phyloP scores from a whole-genome alignment of 2,113 vertebrate species.

The Tachysurus vachellii region DNA sequence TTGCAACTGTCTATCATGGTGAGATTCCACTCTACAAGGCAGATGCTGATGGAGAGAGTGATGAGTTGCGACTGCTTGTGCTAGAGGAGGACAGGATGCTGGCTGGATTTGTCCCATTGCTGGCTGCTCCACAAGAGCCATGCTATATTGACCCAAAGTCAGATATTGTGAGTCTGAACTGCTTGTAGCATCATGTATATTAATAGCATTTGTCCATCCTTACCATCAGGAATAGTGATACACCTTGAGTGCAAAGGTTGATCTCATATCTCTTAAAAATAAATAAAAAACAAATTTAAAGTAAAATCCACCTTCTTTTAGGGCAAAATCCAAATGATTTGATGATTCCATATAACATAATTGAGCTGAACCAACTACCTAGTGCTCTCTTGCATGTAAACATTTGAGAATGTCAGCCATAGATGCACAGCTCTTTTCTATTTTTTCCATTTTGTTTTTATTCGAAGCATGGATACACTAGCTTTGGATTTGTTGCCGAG shows the following conservation, averaged over 20 bases:
- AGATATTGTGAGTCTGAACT: conserved; percentile 79
- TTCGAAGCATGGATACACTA: not conserved
- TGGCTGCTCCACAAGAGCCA: conserved; percentile 94
- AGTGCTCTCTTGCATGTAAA: not conserved
- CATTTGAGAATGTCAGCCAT: not conserved
- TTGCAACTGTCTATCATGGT: conserved; percentile 90
- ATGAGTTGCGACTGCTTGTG: conserved; percentile 89
- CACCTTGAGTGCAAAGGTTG: too few species aligned
- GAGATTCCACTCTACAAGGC: conserved; percentile 93
- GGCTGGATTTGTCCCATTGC: conserved; percentile 93
- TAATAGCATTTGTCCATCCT: not conserved
- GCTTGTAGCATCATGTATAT: not conserved
- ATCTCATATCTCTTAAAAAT: too few species aligned
- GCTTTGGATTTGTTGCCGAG: not conserved
- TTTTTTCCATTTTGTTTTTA: not conserved
- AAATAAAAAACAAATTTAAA: too few species aligned
- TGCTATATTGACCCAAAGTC: conserved; percentile 93
- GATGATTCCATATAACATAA: not conserved
- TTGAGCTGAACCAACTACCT: not conserved
- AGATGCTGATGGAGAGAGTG: conserved; percentile 77
- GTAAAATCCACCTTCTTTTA: too few species aligned
- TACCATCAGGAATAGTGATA: too few species aligned
- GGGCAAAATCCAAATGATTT: too few species aligned
- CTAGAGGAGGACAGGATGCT: conserved; percentile 94
- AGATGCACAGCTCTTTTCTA: not conserved